These are phyloP conservation scores for Lanistes nyassanus DNA, from an alignment of 1,140 invertebrate species.

Conservation along the genomic window DNA sequence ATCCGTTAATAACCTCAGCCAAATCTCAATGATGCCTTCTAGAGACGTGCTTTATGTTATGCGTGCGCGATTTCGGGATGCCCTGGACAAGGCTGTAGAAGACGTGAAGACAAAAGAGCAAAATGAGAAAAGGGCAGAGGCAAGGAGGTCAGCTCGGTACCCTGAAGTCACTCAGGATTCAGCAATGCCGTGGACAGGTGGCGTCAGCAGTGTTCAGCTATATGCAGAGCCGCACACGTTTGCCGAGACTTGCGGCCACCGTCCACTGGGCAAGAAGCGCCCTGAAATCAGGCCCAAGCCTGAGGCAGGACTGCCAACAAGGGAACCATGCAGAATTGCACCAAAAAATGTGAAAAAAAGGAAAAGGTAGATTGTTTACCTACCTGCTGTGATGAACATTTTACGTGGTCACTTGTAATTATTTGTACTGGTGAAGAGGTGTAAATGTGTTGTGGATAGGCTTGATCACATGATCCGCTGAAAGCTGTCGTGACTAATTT, in stretches of 20 bases:
- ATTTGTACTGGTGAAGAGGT: neutral
- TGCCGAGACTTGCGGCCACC: neutral
- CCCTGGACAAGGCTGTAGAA: slow-evolving; percentile 34
- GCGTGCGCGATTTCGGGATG: slow-evolving; percentile 37
- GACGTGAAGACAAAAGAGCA: slow-evolving; percentile 11
- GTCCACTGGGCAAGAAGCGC: slow-evolving; percentile 4
- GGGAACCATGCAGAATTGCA: slow-evolving; percentile 7
- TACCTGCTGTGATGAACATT: too few species aligned
- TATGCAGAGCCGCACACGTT: neutral
- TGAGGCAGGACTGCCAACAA: neutral
- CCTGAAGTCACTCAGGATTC: slow-evolving; percentile 33
- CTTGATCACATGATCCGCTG: too few species aligned
- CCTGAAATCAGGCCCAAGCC: slow-evolving; percentile 20
- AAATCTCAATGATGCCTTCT: slow-evolving; percentile 21
- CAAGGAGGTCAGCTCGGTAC: slow-evolving; percentile 26
- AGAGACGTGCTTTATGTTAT: slow-evolving; percentile 41
- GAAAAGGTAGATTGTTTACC: neutral
- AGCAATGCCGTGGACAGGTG: slow-evolving; percentile 6
- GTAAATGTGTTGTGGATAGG: neutral
- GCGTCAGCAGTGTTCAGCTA: neutral
- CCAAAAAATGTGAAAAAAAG: slow-evolving; percentile 19
- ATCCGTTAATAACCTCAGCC: slow-evolving; percentile 12
- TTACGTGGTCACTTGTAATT: neutral
- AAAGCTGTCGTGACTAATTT: too few species aligned
- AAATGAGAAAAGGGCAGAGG: slow-evolving; percentile 8